Base-by-base conservation (phyloP, 2,888 invertebrate genomes). In the Rhingia rostrata region DNA sequence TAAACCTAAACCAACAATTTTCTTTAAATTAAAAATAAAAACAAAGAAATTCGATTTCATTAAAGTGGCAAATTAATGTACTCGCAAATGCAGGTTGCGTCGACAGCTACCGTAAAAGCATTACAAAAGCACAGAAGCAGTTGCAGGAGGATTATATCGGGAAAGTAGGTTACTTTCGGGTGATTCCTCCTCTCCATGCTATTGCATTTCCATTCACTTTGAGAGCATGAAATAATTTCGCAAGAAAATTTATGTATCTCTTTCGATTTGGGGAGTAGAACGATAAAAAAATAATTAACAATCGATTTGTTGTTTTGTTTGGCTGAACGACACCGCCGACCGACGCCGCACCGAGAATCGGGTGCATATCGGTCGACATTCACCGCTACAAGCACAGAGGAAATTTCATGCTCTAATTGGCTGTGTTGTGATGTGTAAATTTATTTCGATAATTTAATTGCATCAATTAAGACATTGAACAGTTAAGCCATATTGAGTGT, bases 151-250 rank as follows among this genome's bases (percentile, higher is more conserved):
- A 72, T 70, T 53, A 72, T 30, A 9, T 41, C 69, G 54, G 10
- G 66, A 82, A 82, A 78, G 82, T 82, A 54, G 82, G 82, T 66
- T 78, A 61, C 77, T 77, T 60, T 78, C 82, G 6, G 77, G 14
- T 35, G 45, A 47, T 22, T 22, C 22, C 30, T 63, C 41, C 37
- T 35, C 58, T 63, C 12, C 9, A 32, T 10, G n/a, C 22, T 37
- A 43, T 58, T 58, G 33, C 61, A 63, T 12, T 60, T 7, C 45
- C 60, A 49, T 66, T 74, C 54, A 67, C 61, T 56, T 47, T 47
- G 45, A 30, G 60, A 60, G 47, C 53, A 5, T 14, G 56, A 51
- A 63, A 61, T 53, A 12, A 61, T 72, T 78, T 47, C 49, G 53
- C 41, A 47, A 49, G 22, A 56, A 33, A 53, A 58, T 61, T 77